Base-by-base conservation (phyloP, 2,113 vertebrate genomes). In the Dendrocopos noguchii region DNA sequence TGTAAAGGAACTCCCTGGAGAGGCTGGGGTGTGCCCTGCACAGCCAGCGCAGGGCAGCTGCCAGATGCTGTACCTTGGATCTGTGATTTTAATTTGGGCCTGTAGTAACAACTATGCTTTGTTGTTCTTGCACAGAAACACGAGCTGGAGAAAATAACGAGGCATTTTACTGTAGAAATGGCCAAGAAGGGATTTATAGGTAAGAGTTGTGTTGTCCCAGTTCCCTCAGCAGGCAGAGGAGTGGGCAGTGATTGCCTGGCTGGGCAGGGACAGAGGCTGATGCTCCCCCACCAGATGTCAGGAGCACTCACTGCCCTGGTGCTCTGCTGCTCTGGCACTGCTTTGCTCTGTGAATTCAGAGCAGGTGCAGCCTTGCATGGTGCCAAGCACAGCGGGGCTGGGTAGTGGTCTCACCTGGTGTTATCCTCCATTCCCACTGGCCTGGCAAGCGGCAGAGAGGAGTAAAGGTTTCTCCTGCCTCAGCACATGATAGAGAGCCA, bases 141-240 rank as follows among this genome's bases (percentile, higher is more conserved):
- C 1, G 25, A 97, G 61, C 79, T 95, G 24, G 15, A 94, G 84
- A 75, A 95, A 94, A 91, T 66, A 93, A 84, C 20, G 1, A 63
- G 61, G 27, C 50, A 19, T 60, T 96, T 95, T 78, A 73, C 82
- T 25, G 15, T 46, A 75, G 91, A 93, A 67, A 81, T 88, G 79
- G 53, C 90, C 66, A 94, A 87, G 87, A 90, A 95, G 57, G 80
- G 88, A 42, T 91, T 84, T 91, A 84, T 76, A 88, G 81, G 88
- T 86, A 74, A 90, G 80, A 28, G 28, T 4, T 15, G 19, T 21
- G 78, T 73, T 70, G 53, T 68, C 66, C 60, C 1, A 0, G 15
- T n/a, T 56, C 61, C 44, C 33, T 52, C 14, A 75, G 66, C 44
- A 52, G 25, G 9, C 67, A 65, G 61, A 14, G 28, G 70, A 72